phyloP scores from a whole-genome alignment of 2,888 invertebrate species.

The Oxyteleia sp. region DNA sequence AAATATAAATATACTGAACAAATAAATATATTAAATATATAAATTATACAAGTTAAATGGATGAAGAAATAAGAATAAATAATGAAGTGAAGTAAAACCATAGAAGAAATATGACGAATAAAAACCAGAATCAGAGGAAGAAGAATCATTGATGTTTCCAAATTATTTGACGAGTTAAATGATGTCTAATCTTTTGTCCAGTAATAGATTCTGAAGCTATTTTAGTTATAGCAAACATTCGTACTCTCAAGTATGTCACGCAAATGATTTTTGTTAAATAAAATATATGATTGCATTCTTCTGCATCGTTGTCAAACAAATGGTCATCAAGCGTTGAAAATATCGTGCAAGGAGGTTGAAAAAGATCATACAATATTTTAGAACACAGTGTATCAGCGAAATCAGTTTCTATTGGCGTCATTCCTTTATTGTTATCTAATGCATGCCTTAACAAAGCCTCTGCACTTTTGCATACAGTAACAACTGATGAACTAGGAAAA shows the following conservation, averaged over 20 bases:
- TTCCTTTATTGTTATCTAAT: not conserved
- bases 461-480: slow-evolving; percentile 26
- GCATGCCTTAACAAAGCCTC: slow-evolving; percentile 25
- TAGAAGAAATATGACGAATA: no score
- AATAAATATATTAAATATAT: no score
- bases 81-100: no score
- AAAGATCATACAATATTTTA: slow-evolving; percentile 41
- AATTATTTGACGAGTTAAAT: slow-evolving; percentile 20
- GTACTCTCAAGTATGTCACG: slow-evolving; percentile 12
- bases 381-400: slow-evolving; percentile 34
- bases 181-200: no score
- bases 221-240: slow-evolving; percentile 28
- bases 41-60: no score
- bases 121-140: no score
- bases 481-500: slow-evolving; percentile 48
- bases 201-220: no score
- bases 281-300: slow-evolving; percentile 26
- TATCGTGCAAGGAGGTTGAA: slow-evolving; percentile 31
- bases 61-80: no score
- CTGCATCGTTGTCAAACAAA: slow-evolving; percentile 32
- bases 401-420: slow-evolving; percentile 14
- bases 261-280: slow-evolving; percentile 26
- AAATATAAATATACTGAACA: no score
- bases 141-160: slow-evolving; percentile 25
- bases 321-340: slow-evolving; percentile 40